These are phyloP conservation scores for Xiphias gladius DNA, from an alignment of 2,113 vertebrate genomes.

Conservation along the genomic window DNA sequence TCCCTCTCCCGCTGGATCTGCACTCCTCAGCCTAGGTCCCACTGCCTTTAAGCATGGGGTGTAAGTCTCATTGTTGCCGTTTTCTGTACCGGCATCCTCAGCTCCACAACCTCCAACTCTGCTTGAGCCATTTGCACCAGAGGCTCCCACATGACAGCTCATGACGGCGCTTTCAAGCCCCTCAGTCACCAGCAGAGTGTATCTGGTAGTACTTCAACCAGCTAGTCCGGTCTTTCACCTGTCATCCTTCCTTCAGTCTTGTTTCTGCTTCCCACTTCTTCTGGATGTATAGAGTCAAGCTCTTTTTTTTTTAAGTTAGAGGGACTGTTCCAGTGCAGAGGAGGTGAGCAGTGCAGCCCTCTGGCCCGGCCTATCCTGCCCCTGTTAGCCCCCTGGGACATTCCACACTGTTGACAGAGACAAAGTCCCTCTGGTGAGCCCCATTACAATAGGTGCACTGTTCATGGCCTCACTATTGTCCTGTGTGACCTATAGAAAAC, in stretches of 20 bases:
- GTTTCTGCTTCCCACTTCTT: constrained; percentile 32
- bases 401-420: constrained; percentile 89
- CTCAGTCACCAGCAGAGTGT: constrained; percentile 15
- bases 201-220: constrained; percentile 33
- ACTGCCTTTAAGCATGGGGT: constrained; percentile 78
- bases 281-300: constrained; percentile 33
- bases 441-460: constrained; percentile 88
- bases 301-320: constrained; percentile 61
- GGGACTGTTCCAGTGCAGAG: constrained; percentile 68
- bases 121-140: constrained; percentile 37
- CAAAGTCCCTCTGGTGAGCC: constrained; percentile 86
- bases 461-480: constrained; percentile 86
- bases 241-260: constrained; percentile 28
- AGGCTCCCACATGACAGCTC: constrained; percentile 61
- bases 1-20: constrained; percentile 68
- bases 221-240: constrained; percentile 36
- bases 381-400: constrained; percentile 84
- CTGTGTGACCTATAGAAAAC: constrained; percentile 86
- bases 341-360: constrained; percentile 52
- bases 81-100: constrained; percentile 54
- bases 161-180: constrained; percentile 45
- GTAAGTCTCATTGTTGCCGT: constrained; percentile 78
- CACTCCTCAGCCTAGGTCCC: constrained; percentile 25
- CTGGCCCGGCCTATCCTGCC: constrained; percentile 47
- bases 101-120: constrained; percentile 9